A percentile compares a stretch with the other conserved stretches of the same genome.
phyloP scores from a whole-genome alignment of 1,140 invertebrate species.

The Nasonia longicornis region DNA sequence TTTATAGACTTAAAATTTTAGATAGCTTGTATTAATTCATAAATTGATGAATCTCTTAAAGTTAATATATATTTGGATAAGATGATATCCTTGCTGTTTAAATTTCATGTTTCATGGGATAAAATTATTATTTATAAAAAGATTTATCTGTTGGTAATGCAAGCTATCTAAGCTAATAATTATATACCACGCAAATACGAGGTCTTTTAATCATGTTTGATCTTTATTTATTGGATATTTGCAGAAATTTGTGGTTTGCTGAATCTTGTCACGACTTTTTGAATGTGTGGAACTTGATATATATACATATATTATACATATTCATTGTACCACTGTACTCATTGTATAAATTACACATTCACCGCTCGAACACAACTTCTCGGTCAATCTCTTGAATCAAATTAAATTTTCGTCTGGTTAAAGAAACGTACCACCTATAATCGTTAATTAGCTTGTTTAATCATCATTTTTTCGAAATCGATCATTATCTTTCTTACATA shows the following conservation, averaged over 20 bases:
- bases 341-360: constrained; percentile 71
- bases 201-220: constrained; percentile 68
- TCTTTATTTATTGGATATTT: constrained; percentile 68
- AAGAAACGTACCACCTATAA: constrained; percentile 53
- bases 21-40: constrained; percentile 51
- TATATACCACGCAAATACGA: constrained; percentile 64
- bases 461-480: constrained; percentile 52
- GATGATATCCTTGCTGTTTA: background rate
- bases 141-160: constrained; percentile 44
- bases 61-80: background rate
- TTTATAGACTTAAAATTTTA: constrained; percentile 56
- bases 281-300: constrained; percentile 66
- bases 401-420: constrained; percentile 55
- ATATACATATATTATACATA: constrained; percentile 52
- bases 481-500: constrained; percentile 56
- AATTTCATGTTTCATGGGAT: background rate
- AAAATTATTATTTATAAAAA: background rate
- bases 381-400: constrained; percentile 52
- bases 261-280: constrained; percentile 70
- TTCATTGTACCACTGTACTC: constrained; percentile 68
- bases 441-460: constrained; percentile 62
- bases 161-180: constrained; percentile 54
- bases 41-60: constrained; percentile 42
- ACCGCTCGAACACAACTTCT: constrained; percentile 63
- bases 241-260: constrained; percentile 70